Evolutionary conservation across 2,888 invertebrate species (phyloP), one percentile per base, ranked within the genome.

Genomic region (Smittia sp.): DNA sequence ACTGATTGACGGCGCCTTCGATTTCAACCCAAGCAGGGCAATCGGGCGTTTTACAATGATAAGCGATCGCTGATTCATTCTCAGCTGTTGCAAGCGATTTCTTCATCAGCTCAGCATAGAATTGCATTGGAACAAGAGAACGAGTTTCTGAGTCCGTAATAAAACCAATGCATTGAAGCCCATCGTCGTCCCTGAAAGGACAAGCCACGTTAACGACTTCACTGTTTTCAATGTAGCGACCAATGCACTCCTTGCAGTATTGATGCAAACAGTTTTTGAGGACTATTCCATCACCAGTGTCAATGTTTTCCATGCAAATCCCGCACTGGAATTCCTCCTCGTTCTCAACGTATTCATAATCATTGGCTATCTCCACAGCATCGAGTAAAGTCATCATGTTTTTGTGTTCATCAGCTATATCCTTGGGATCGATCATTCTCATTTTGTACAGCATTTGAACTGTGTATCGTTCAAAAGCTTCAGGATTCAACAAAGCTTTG

Each of bases 21-120:
- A 27, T 9, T 25, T 63, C 63, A 7, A 63, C 25, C 27, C 25
- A 63, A 63, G 9, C 11, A 4, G 63, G 63, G 22, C 63, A 63
- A n/a, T 63, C 25, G 1, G 63, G 63, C 1, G 63, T 63, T 15
- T 63, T 63, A 27, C 63, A 63, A 27, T 63, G 63, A 13, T 13
- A 27, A 13, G 27, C 63, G 1, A 27, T 9, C 1, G 25, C 22
- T n/a, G 4, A 13, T 27, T 3, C 9, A 13, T 9, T n/a, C 27
- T 63, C 63, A 27, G 25, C 25, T 1, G n/a, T 9, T 6, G 25
- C 4, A 13, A 63, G 27, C 25, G 63, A 63, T 27, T n/a, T 63
- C 11, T 25, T n/a, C n/a, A 63, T 4, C 3, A 13, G 7, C 1
- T 1, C 15, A 1, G 2, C 1, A 25, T 27, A 63, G 9, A 25